Evolutionary conservation across 1,140 invertebrate genomes (phyloP), one percentile per base, ranked within the genome.

Genomic region (Trichonephila inaurata): DNA sequence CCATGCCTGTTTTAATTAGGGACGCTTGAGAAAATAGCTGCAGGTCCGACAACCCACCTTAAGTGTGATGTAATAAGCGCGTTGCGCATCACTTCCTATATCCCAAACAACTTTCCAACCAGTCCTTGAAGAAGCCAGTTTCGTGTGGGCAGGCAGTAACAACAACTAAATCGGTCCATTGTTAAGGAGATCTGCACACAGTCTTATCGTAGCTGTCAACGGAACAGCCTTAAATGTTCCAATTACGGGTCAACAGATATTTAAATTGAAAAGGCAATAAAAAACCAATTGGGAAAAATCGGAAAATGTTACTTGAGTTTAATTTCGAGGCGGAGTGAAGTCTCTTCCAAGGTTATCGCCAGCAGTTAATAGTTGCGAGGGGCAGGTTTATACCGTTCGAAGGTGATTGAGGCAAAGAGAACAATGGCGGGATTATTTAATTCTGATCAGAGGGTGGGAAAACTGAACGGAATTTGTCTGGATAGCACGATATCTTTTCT

Each of bases 121-220:
- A 77, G 69, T 77, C 69, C 69, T 77, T 77, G 69, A 77, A 40
- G 69, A 77, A 77, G 69, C 69, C 69, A 18, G 69, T 77, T 77
- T 77, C 28, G 69, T 77, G 69, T 77, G 28, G 69, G 69, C 69
- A 69, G n/a, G 24, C 66, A 24, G 66, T 21, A 33, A 51, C 51
- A 51, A 51, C 51, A 51, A 77, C 18, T 24, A 77, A 77, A 77
- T 77, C 69, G 69, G 28, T 14, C 69, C 28, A 77, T 77, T 77
- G 69, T 77, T 77, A 24, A n/a, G 60, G 6, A 66, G 12, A 40
- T 12, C 51, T 51, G 51, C 51, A 8, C 5, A 12, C 51, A 69
- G n/a, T 24, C 69, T 77, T 77, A 77, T 77, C 69, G 24, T 2
- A 16, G 24, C 69, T 77, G 69, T 77, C 69, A 77, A 33, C 69